phyloP scores from a whole-genome alignment of 2,888 invertebrate species.

The Corythucha ciliata region DNA sequence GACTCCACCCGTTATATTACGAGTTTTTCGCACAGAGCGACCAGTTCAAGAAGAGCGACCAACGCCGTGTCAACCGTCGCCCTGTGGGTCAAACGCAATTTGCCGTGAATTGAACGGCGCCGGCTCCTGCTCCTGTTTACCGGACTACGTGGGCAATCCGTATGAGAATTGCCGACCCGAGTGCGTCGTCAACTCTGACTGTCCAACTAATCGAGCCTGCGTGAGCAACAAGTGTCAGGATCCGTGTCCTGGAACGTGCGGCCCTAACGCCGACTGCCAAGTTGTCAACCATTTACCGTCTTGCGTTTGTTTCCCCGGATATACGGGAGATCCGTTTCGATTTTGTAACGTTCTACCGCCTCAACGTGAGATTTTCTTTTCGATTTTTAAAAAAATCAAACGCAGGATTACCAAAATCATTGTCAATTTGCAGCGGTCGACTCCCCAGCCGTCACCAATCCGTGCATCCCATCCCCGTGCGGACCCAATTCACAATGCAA shows the following conservation, averaged over 20 bases:
- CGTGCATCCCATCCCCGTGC: constrained; percentile 52
- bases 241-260: constrained; percentile 61
- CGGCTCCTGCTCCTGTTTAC: constrained; percentile 61
- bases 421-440: constrained; percentile 23
- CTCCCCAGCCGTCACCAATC: constrained; percentile 46
- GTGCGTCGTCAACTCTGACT: constrained; percentile 55
- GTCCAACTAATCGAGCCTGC: constrained; percentile 54
- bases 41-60: constrained; percentile 27
- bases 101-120: constrained; percentile 63
- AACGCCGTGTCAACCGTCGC: constrained; percentile 62
- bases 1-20: not conserved
- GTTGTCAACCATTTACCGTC: constrained; percentile 56
- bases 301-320: constrained; percentile 53
- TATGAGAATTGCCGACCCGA: constrained; percentile 58
- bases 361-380: too few relatives aligned
- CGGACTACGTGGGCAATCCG: constrained; percentile 66
- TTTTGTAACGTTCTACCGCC: constrained; percentile 47
- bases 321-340: constrained; percentile 57
- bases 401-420: not conserved
- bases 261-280: constrained; percentile 56
- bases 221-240: constrained; percentile 56
- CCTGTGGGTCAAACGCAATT: constrained; percentile 61
- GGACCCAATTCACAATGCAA: constrained; percentile 40
- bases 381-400: constrained; percentile 25
- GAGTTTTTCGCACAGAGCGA: constrained; percentile 21